Percentiles rank a stretch among this genome's conserved stretches.
Evolutionary conservation across 2,888 invertebrate species (phyloP).

Genomic region (Drosophila paranaensis): DNA sequence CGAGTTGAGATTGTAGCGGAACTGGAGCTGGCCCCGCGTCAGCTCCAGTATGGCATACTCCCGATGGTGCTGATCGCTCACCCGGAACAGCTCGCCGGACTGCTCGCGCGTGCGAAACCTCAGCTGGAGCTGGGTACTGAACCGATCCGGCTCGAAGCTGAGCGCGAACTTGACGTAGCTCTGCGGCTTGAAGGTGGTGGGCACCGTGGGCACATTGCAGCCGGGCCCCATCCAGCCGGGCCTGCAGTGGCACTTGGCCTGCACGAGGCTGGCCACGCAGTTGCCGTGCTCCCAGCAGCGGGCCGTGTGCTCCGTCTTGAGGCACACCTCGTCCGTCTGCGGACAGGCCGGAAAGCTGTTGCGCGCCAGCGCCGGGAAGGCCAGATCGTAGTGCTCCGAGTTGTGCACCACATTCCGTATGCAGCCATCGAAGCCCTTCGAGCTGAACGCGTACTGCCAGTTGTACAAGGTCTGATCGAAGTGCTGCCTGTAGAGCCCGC

Average conservation of each 20-base stretch:
- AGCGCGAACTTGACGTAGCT: conserved; percentile 98
- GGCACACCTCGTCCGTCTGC: conserved; percentile 95
- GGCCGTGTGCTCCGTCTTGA: conserved; percentile 92
- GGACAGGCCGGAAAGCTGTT: conserved; percentile 95
- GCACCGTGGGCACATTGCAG: conserved; percentile 93
- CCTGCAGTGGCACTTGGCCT: conserved; percentile 95
- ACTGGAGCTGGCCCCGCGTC: conserved; percentile 93
- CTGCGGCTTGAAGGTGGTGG: conserved; percentile 95
- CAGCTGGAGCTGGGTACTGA: conserved; percentile 95
- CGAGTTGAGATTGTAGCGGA: conserved; percentile 96
- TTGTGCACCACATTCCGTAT: conserved; percentile 97
- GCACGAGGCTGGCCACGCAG: conserved; percentile 95
- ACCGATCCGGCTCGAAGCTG: conserved; percentile 96
- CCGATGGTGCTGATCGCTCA: conserved; percentile 96
- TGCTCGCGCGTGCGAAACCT: conserved; percentile 96
- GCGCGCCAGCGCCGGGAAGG: conserved; percentile 94
- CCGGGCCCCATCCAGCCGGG: conserved; percentile 97
- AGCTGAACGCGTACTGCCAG: conserved; percentile 95
- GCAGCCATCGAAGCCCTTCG: conserved; percentile 97
- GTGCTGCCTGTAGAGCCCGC: conserved; percentile 95
- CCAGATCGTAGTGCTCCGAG: conserved; percentile 96
- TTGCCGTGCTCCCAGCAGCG: conserved; percentile 96
- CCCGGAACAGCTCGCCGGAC: conserved; percentile 95
- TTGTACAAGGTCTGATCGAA: conserved; percentile 94
- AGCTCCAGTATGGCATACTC: conserved; percentile 94